phyloP scores from a whole-genome alignment of 2,888 invertebrate genomes.

The Adelognathus sp. region DNA sequence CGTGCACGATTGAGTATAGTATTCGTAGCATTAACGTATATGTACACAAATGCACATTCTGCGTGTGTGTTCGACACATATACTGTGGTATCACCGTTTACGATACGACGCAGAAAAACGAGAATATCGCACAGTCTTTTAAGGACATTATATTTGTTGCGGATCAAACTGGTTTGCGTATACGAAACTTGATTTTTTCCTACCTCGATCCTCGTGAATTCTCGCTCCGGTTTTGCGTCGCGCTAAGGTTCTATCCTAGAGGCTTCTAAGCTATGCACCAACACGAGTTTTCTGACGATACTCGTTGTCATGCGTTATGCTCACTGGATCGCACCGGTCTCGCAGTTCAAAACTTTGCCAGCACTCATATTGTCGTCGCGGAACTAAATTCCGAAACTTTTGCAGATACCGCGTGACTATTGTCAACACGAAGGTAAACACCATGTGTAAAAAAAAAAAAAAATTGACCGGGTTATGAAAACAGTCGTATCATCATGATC shows the following conservation, averaged over 20 bases:
- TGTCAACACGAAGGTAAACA: no score
- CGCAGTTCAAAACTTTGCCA: neutral
- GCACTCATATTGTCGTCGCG: neutral
- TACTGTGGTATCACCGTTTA: neutral
- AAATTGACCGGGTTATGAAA: no score
- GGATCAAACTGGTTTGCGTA: slow-evolving; percentile 50
- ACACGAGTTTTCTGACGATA: neutral
- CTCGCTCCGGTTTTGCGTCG: neutral
- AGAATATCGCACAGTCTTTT: slow-evolving; percentile 43
- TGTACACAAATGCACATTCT: neutral
- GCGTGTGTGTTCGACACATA: no score
- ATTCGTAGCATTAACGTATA: neutral
- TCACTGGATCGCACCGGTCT: neutral
- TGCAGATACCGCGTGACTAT: no score
- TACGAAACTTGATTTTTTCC: slow-evolving; percentile 29
- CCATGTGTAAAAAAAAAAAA: neutral
- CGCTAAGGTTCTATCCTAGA: neutral
- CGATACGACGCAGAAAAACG: slow-evolving; percentile 35
- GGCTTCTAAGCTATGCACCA: neutral
- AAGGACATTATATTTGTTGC: slow-evolving; percentile 45
- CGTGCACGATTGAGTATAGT: neutral
- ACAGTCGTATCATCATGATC: no score
- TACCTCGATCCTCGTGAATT: neutral
- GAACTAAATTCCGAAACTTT: neutral
- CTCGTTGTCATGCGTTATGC: neutral